phyloP scores from a whole-genome alignment of 1,140 invertebrate species.

The Brachionus paranguensis region DNA sequence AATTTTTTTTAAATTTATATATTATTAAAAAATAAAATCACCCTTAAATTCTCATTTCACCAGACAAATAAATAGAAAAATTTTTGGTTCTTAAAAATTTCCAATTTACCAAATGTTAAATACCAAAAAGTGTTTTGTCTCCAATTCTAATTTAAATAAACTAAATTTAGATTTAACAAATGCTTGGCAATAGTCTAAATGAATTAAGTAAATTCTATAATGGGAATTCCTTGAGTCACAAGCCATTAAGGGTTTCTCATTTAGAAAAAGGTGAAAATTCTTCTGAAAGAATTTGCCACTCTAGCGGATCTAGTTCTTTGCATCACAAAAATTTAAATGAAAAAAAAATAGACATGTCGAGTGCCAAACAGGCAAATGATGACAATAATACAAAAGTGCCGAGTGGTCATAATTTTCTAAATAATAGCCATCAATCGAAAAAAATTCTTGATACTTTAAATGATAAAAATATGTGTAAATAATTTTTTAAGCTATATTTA shows the following conservation, averaged over 20 bases:
- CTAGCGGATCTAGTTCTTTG: neutral
- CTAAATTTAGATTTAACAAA: neutral
- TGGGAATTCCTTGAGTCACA: neutral
- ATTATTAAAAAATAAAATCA: too few species aligned
- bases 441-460: conserved; percentile 17
- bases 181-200: neutral
- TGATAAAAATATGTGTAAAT: conserved; percentile 39
- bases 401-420: neutral
- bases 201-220: conserved; percentile 20
- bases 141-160: neutral
- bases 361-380: neutral
- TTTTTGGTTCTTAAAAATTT: too few species aligned
- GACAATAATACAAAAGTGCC: neutral
- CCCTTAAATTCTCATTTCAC: too few species aligned
- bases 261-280: neutral
- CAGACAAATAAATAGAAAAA: too few species aligned
- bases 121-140: neutral
- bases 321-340: conserved; percentile 1
- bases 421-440: neutral
- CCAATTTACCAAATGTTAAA: neutral
- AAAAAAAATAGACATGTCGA: neutral
- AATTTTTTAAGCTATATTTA: neutral
- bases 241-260: neutral
- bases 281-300: neutral
- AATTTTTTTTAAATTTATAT: neutral